Evolutionary conservation across 2,797 vertebrate species (phyloP).

Genomic region (Microctenopoma lineatum): DNA sequence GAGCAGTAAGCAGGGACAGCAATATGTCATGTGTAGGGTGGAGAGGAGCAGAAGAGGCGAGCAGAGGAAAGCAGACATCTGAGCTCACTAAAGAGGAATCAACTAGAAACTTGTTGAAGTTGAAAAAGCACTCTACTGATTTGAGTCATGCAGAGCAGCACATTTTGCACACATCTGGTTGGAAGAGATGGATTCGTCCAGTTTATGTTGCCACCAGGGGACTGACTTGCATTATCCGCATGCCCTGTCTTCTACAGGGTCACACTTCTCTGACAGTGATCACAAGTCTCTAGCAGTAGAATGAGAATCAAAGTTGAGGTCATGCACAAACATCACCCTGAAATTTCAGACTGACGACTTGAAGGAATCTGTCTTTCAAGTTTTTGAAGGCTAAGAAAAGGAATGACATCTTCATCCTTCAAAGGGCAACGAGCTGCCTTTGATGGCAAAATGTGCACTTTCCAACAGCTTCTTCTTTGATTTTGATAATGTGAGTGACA

Average conservation of each 20-base stretch:
- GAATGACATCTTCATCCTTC: background rate
- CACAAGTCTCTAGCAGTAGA: constrained; percentile 1
- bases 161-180: too few relatives aligned
- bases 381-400: background rate
- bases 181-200: background rate
- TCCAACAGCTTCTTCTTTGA: background rate
- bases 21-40: background rate
- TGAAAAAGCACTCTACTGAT: too few relatives aligned
- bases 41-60: background rate
- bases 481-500: background rate
- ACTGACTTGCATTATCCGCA: background rate
- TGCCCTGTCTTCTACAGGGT: background rate
- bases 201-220: constrained; percentile 20
- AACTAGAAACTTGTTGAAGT: background rate
- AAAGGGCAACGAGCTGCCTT: background rate
- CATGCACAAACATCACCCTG: background rate
- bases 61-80: background rate
- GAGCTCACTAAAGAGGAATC: background rate
- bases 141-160: too few relatives aligned
- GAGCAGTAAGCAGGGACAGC: background rate
- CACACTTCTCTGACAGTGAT: background rate
- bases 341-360: background rate
- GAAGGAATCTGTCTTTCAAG: background rate
- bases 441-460: background rate
- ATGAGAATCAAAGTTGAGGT: background rate